Conservation (phyloP, 2,888 invertebrate species). For the Acronicta psi region DNA sequence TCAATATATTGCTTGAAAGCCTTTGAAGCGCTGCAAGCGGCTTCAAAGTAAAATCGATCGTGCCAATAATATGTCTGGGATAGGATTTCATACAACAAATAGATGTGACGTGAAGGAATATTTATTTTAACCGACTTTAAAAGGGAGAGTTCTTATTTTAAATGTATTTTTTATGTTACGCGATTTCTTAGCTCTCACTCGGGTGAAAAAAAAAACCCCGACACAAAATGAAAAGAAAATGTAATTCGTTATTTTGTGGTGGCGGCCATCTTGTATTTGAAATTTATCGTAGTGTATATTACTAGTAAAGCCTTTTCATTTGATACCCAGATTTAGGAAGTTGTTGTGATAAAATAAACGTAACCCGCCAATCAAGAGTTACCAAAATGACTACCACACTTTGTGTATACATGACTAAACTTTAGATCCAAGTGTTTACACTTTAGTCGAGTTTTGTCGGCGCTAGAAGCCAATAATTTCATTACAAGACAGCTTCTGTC, state of each 20-base stretch:
- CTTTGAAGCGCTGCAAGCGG: conserved; percentile 2
- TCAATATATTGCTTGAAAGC: conserved; percentile 21
- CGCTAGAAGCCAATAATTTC: conserved; percentile 16
- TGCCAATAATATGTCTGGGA: conserved; percentile 15
- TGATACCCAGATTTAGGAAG: too few species aligned
- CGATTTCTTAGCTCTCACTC: too few species aligned
- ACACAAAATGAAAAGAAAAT: too few species aligned
- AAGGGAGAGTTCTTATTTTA: too few species aligned
- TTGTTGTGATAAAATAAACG: too few species aligned
- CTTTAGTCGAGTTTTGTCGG: not conserved
- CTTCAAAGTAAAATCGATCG: conserved; percentile 31
- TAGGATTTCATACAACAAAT: conserved; percentile 8
- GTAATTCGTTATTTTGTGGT: too few species aligned
- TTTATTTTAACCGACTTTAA: not conserved
- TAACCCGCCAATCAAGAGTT: too few species aligned
- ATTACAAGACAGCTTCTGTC: conserved; percentile 1
- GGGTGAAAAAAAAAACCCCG: too few species aligned
- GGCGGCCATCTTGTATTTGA: too few species aligned
- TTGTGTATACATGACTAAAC: not conserved
- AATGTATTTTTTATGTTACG: too few species aligned
- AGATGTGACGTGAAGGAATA: not conserved
- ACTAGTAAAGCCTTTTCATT: too few species aligned
- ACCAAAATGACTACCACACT: not conserved
- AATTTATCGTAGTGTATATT: too few species aligned
- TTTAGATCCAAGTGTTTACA: not conserved